Evolutionary conservation across 2,888 invertebrate species (phyloP).

Genomic region (Cancer borealis): DNA sequence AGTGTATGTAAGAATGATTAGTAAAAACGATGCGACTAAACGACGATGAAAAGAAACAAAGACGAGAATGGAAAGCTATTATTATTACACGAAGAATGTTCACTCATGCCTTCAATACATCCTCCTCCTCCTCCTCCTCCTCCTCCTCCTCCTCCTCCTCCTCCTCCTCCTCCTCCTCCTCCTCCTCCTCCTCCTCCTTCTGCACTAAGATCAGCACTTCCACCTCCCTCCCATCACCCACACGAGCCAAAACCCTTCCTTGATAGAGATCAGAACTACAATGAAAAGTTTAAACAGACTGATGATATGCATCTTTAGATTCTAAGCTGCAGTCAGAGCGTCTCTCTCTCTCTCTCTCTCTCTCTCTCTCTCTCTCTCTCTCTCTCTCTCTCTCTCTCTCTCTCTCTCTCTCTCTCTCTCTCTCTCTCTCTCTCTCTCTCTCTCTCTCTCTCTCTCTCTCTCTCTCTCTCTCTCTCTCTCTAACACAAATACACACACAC

Average conservation of each 20-base stretch:
- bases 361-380: neutral
- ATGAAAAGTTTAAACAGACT: neutral
- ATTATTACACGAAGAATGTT: neutral
- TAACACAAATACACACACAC: neutral
- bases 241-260: neutral
- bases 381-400: too few relatives aligned
- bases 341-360: too few relatives aligned
- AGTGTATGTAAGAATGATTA: neutral
- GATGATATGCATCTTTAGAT: neutral
- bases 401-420: neutral
- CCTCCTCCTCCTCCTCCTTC: neutral
- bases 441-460: neutral
- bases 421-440: too few relatives aligned
- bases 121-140: too few relatives aligned
- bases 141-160: too few relatives aligned
- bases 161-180: neutral
- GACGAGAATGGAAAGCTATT: neutral
- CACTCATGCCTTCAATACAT: neutral
- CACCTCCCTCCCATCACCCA: neutral
- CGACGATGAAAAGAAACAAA: neutral
- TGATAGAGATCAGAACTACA: neutral
- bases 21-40: neutral
- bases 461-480: constrained; percentile 31
- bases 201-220: too few relatives aligned
- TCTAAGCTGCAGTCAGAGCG: neutral